These are phyloP conservation scores for Turnix velox DNA, from an alignment of 2,113 vertebrate genomes.

Conservation along the genomic window DNA sequence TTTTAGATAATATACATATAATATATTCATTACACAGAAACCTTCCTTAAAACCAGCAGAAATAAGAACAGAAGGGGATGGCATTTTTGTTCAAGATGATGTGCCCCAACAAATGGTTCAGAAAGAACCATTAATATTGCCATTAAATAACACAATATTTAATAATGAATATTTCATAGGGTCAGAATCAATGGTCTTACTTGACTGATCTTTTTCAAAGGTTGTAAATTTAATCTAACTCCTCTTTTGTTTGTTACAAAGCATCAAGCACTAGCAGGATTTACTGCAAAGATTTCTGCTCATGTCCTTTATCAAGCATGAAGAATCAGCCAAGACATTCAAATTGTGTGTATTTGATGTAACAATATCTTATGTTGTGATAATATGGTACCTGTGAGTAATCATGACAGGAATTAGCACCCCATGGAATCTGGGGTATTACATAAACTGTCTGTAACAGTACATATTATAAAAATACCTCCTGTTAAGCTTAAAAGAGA, in stretches of 20 bases:
- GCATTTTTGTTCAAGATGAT: neutral
- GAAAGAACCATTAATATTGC: neutral
- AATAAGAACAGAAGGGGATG: neutral
- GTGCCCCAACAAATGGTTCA: neutral
- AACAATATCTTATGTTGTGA: neutral
- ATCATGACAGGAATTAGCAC: conserved; percentile 16
- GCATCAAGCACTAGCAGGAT: neutral
- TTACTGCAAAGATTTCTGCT: neutral
- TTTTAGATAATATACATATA: neutral
- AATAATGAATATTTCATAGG: neutral
- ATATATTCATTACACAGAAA: neutral
- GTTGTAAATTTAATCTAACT: neutral
- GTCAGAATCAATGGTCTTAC: neutral
- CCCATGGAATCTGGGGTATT: neutral
- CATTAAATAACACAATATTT: neutral
- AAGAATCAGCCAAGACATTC: neutral
- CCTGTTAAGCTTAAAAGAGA: neutral
- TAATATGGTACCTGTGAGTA: neutral
- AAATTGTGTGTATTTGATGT: neutral
- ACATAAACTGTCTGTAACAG: neutral
- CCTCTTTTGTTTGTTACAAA: neutral
- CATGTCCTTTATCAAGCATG: neutral
- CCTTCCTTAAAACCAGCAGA: neutral
- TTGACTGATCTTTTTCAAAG: neutral
- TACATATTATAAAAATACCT: neutral